Base-by-base conservation (phyloP, 1,140 invertebrate genomes). In the Ditylenchus dipsaci region DNA sequence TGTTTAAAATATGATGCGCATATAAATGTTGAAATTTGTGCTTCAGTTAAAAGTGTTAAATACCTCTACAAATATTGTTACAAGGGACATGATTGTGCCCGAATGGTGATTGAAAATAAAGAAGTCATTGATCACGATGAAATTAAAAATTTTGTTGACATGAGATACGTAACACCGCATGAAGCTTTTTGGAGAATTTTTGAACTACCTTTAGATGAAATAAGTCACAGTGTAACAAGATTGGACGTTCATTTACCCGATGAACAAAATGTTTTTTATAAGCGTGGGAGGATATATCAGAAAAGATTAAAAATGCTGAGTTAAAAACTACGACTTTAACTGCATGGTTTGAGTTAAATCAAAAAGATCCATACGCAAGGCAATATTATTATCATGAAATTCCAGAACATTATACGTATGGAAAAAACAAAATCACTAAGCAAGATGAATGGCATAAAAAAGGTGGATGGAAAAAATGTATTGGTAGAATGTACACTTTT, bases 361-460 rank as follows among this genome's bases (percentile, higher is more conserved):
- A n/a, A n/a, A n/a, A n/a, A n/a, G 57, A 59, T 63, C 30, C 61
- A 13, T 11, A 27, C 11, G 61, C 61, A 11, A 45, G 29, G 43
- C 11, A 63, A 63, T 61, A 63, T 27, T 56, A n/a, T 45, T 63
- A 63, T 21, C 23, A 56, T 21, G 61, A 63, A 19, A 63, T 63
- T 49, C 61, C 61, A 13, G 21, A 63, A n/a, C 61, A 63, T 61
- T 63, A 63, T 61, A 63, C 43, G 21, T 63, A n/a, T n/a, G n/a
- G n/a, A n/a, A n/a, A n/a, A 15, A 15, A 60, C 17, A 60, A 60
- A 19, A 15, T 15, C 15, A 15, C 13, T 21, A 15, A 15, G 33
- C n/a, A n/a, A n/a, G n/a, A n/a, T n/a, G n/a, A n/a, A n/a, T n/a
- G n/a, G n/a, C n/a, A n/a, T n/a, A n/a, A n/a, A n/a, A n/a, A n/a